These are phyloP conservation scores for Gryllus bimaculatus DNA, from an alignment of 1,140 invertebrate species.

Conservation along the genomic window DNA sequence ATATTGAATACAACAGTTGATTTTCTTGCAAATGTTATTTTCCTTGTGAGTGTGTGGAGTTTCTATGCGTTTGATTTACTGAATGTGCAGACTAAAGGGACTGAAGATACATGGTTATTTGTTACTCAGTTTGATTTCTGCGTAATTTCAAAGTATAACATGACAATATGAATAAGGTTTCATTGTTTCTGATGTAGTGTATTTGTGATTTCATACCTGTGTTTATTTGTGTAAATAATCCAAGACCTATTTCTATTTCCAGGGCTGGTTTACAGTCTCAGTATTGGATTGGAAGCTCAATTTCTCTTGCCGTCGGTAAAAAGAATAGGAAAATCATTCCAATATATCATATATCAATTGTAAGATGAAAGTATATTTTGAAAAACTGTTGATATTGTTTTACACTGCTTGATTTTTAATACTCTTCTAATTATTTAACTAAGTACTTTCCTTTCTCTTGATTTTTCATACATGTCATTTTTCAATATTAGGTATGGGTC, in stretches of 20 bases:
- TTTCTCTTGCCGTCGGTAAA: constrained; percentile 14
- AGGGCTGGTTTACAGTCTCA: constrained; percentile 28
- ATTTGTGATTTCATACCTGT: constrained; percentile 7
- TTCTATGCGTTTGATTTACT: neutral
- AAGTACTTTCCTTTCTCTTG: no score
- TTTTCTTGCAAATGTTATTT: neutral
- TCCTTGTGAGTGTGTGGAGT: neutral
- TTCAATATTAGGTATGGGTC: no score
- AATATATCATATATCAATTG: neutral
- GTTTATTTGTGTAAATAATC: constrained; percentile 20
- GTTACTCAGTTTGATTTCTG: neutral
- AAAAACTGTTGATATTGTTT: neutral
- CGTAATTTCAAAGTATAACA: neutral
- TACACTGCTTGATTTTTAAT: neutral
- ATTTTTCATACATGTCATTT: no score
- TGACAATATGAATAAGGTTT: neutral
- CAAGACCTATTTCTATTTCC: constrained; percentile 30
- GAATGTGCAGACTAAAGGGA: neutral
- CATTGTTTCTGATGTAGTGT: neutral
- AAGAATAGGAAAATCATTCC: constrained; percentile 2
- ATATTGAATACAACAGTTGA: neutral
- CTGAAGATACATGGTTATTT: neutral
- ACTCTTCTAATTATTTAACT: no score
- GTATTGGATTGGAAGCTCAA: constrained; percentile 14
- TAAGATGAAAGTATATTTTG: neutral